A percentile compares a stretch with the other conserved stretches of the same genome.
phyloP scores from a whole-genome alignment of 1,140 invertebrate species.

The Drosophila funebris region DNA sequence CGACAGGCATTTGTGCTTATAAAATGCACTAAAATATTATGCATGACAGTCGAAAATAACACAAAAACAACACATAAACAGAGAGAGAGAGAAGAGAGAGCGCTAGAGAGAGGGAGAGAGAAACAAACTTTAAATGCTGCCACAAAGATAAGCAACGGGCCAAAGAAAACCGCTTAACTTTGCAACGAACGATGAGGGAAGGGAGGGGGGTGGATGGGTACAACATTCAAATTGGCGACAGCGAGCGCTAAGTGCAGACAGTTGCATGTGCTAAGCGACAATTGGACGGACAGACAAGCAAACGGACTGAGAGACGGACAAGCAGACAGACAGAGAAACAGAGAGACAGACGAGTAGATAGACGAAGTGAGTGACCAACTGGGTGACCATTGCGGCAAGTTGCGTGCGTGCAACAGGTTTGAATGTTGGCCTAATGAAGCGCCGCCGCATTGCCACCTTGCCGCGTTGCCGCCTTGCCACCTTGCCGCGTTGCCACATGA shows the following conservation, averaged over 20 bases:
- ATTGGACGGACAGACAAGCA: conserved; percentile 22
- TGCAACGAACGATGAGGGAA: neutral
- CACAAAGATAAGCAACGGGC: conserved; percentile 43
- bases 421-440: conserved; percentile 61
- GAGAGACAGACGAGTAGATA: neutral
- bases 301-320: neutral
- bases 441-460: conserved; percentile 10
- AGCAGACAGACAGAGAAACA: conserved; percentile 14
- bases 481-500: conserved; percentile 1
- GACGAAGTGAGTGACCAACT: conserved; percentile 27
- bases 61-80: conserved; percentile 14
- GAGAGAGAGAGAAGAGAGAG: neutral
- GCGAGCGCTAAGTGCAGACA: conserved; percentile 61
- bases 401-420: conserved; percentile 61
- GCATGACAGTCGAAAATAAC: conserved; percentile 22
- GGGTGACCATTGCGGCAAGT: conserved; percentile 30
- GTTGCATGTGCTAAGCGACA: conserved; percentile 59
- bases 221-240: conserved; percentile 60
- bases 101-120: conserved; percentile 7
- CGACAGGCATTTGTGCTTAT: conserved; percentile 79
- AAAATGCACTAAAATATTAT: conserved; percentile 75
- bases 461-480: neutral
- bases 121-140: conserved; percentile 18
- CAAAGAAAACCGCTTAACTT: conserved; percentile 39
- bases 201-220: neutral